Base-by-base conservation (phyloP, 2,113 vertebrate genomes). In the Hydrolagus affinis region DNA sequence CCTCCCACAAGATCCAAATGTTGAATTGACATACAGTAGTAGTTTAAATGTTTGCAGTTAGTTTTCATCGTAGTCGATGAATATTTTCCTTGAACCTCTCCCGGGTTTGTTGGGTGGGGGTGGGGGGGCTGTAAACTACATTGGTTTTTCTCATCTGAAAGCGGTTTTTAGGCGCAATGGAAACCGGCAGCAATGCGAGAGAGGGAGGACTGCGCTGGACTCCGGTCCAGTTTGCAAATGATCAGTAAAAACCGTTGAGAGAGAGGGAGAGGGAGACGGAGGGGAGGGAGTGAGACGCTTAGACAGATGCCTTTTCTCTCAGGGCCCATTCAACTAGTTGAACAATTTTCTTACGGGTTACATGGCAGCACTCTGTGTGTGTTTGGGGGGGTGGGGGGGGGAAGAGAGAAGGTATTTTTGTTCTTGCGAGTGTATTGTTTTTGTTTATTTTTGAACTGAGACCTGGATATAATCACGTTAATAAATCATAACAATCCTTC, bases 141-240 rank as follows among this genome's bases (percentile, higher is more conserved):
- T 80, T 80, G 21, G 76, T 62, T 83, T 83, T 83, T 66, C 60
- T 83, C 76, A 78, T 62, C 77, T 64, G 59, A 83, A 83, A 80
- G 77, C 77, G n/a, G n/a, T 64, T 30, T 77, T 60, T 30, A 9
- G 23, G 76, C 11, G 25, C 66, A 83, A 30, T 83, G 23, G 59
- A 17, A 83, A 30, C 23, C 77, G 66, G 77, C 77, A 83, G 77
- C n/a, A 60, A 83, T 83, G 77, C 60, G 77, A 64, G 15, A 80
- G 56, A 25, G 76, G 77, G 25, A 83, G 77, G 19, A 83, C 66
- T 64, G 77, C 77, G n/a, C 77, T 83, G 59, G 15, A 83, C 66
- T 83, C 77, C 77, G 77, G 77, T 66, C 60, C 66, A 83, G 62
- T 83, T 83, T 64, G 66, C 77, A 64, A 83, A 83, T 83, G 77